Evolutionary conservation across 2,113 vertebrate species (phyloP).

Genomic region (Carassius gibelio): DNA sequence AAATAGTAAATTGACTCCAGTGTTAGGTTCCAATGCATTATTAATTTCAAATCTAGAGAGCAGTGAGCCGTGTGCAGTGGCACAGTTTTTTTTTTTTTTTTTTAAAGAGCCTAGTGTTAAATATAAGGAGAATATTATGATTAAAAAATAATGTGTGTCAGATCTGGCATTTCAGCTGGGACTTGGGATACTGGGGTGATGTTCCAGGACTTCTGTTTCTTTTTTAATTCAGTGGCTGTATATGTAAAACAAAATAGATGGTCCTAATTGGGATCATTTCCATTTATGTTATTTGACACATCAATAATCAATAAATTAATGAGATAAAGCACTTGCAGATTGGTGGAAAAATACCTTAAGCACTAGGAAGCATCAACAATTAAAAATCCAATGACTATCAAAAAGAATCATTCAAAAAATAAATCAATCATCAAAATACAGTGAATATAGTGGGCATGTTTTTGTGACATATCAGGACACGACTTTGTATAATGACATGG

Average conservation of each 20-base stretch:
- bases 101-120: slow-evolving; percentile 10
- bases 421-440: not conserved
- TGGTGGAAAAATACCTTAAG: not conserved
- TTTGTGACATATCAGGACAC: too few species aligned
- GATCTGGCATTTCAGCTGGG: not conserved
- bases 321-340: not conserved
- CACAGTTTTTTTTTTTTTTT: not conserved
- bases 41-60: slow-evolving; percentile 43
- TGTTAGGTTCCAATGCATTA: slow-evolving; percentile 28
- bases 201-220: too few species aligned
- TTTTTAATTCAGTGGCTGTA: not conserved
- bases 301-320: not conserved
- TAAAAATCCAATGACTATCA: not conserved
- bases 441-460: too few species aligned
- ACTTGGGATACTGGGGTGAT: not conserved
- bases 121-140: not conserved
- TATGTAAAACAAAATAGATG: not conserved
- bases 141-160: slow-evolving; percentile 26
- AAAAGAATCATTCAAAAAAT: not conserved
- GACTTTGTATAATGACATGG: too few species aligned
- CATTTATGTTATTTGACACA: not conserved
- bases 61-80: not conserved
- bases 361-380: not conserved
- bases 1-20: slow-evolving; percentile 20
- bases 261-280: not conserved